phyloP scores from a whole-genome alignment of 2,888 invertebrate species.

The Acanthoscelides obtectus region DNA sequence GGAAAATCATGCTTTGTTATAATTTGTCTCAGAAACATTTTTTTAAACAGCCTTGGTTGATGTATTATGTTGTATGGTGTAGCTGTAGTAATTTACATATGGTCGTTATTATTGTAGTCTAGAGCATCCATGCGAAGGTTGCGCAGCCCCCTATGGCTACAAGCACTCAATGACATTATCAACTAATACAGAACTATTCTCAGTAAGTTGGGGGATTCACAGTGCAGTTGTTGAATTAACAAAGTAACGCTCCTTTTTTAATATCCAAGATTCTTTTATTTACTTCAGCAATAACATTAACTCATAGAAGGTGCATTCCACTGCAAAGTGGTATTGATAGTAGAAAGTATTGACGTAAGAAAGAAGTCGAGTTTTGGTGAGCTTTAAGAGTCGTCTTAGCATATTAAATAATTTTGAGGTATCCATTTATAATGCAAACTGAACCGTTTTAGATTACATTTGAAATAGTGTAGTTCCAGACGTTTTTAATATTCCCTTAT shows the following conservation, averaged over 20 bases:
- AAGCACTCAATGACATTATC: conserved; percentile 90
- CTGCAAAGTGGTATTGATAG: no score
- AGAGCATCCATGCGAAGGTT: conserved; percentile 61
- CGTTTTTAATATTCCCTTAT: no score
- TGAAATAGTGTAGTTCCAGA: no score
- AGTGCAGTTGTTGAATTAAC: neutral
- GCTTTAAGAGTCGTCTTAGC: no score
- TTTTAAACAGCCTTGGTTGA: no score
- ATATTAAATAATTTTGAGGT: no score
- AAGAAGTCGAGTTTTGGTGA: no score
- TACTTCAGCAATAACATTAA: neutral
- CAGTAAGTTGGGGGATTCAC: conserved; percentile 61
- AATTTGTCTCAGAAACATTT: neutral
- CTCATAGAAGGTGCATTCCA: neutral
- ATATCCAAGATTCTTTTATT: neutral
- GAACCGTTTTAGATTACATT: no score
- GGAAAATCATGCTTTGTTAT: neutral
- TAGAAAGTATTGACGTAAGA: no score
- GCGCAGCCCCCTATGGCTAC: conserved; percentile 95
- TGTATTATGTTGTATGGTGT: no score
- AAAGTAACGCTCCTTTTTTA: neutral
- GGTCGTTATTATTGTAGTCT: conserved; percentile 53
- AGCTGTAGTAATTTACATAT: neutral
- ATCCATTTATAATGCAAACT: no score
- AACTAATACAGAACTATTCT: conserved; percentile 75